Base-by-base conservation (phyloP, 2,113 vertebrate species). In the Syrmaticus mikado region DNA sequence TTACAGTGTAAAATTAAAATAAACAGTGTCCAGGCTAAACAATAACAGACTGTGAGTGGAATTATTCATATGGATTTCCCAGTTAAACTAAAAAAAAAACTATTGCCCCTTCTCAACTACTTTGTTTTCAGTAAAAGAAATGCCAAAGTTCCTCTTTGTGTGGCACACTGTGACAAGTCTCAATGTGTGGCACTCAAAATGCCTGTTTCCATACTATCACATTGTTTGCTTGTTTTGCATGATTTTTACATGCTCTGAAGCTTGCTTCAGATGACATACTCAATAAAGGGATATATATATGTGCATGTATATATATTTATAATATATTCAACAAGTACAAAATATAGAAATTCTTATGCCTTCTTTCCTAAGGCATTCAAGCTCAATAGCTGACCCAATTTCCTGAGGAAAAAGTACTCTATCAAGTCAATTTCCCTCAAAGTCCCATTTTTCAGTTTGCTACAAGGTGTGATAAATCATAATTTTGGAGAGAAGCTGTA, bases 381-480 rank as follows among this genome's bases (percentile, higher is more conserved):
- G 87, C 60, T 87, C 41, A 78, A 8, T 78, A 93, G 85, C 27
- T 77, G 67, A 57, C 50, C 22, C 46, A 87, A 64, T 89, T 8
- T 93, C 28, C 64, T 52, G 38, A 40, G 46, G 28, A 41, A 82
- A 96, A 91, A 91, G 32, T 43, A 87, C 38, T 80, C 45, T 79
- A 43, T 71, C 0, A 5, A 77, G 38, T 74, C 55, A 52, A 52
- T 96, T 94, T 92, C 32, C 41, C 68, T 83, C 78, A 87, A 55
- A 82, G 21, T 79, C 25, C 55, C 50, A 89, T 83, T 95, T 94
- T 95, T 92, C 67, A 83, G 87, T 87, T 91, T 89, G 55, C 57
- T 68, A 71, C 60, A 92, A 67, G 85, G 76, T 89, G 67, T 55
- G 85, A 75, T 89, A 93, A 91, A 95, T 91, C 65, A 87, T 67